These are phyloP conservation scores for Champsocephalus esox DNA, from an alignment of 2,797 vertebrate genomes.

Conservation along the genomic window DNA sequence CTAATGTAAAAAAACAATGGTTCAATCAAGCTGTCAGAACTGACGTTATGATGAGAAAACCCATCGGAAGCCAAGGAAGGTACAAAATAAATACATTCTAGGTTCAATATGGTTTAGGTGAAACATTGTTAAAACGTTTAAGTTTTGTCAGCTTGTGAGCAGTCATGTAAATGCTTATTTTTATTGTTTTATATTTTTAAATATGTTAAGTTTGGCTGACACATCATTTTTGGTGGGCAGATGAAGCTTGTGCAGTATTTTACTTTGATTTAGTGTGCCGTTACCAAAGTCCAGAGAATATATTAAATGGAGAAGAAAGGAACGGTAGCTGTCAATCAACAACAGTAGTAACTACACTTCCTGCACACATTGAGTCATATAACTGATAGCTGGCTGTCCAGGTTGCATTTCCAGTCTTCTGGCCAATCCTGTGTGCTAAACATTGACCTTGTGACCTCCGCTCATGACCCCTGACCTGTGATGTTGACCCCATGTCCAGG, in stretches of 20 bases:
- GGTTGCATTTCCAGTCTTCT: conserved; percentile 86
- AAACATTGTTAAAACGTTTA: conserved; percentile 26
- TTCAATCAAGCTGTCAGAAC: conserved; percentile 25
- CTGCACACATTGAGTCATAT: conserved; percentile 30
- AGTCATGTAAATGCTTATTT: not conserved
- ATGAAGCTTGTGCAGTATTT: not conserved
- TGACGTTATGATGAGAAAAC: conserved; percentile 40
- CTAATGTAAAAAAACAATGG: conserved; percentile 52
- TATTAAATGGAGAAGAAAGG: conserved; percentile 15
- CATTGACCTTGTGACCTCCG: conserved; percentile 90
- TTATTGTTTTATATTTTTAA: not conserved
- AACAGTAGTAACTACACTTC: conserved; percentile 34
- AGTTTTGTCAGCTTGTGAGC: not conserved
- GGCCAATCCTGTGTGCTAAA: conserved; percentile 86
- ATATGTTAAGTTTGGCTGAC: not conserved
- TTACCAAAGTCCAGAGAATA: not conserved
- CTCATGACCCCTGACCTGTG: conserved; percentile 89
- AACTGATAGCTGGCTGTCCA: conserved; percentile 57
- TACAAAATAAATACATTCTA: conserved; percentile 17
- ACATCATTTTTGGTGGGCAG: not conserved
- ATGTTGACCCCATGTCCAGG: conserved; percentile 85
- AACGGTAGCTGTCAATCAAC: conserved; percentile 40
- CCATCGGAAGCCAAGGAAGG: conserved; percentile 15
- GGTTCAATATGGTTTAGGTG: conserved; percentile 29
- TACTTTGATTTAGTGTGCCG: not conserved